Evolutionary conservation across 2,113 vertebrate genomes (phyloP).

Genomic region (Bolborhynchus lineola): DNA sequence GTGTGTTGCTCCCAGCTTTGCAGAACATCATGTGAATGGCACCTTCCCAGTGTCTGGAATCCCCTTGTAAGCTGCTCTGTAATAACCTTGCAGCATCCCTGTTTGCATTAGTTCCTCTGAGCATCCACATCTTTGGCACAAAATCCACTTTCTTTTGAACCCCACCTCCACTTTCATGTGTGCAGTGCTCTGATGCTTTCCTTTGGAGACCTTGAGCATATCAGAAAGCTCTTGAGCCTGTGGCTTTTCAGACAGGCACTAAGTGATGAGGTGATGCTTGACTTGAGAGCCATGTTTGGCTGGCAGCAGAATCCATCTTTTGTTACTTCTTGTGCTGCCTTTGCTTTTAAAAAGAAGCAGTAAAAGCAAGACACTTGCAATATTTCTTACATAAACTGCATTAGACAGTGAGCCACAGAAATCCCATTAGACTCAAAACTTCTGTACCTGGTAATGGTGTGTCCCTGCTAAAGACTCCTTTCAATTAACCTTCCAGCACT

Average conservation of each 20-base stretch:
- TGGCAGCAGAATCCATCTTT: neutral
- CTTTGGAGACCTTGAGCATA: neutral
- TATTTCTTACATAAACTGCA: neutral
- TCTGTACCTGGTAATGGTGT: neutral
- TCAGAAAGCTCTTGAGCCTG: neutral
- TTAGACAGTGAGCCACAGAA: neutral
- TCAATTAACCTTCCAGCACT: neutral
- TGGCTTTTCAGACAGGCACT: slow-evolving; percentile 1
- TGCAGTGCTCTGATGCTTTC: neutral
- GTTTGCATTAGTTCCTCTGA: neutral
- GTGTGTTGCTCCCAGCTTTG: neutral
- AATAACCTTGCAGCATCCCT: neutral
- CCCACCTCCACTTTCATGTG: neutral
- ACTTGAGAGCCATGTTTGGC: neutral
- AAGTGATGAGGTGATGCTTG: neutral
- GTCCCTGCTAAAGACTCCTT: neutral
- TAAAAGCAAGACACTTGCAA: neutral
- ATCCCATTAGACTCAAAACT: neutral
- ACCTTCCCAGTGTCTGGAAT: neutral
- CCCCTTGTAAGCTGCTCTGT: neutral
- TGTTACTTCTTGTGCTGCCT: neutral
- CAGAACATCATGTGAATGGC: fast-evolving
- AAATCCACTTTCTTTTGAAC: neutral
- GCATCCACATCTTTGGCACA: neutral
- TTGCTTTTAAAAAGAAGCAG: neutral